These are phyloP conservation scores for Arenicola marina DNA, from an alignment of 2,888 invertebrate species.

Conservation along the genomic window DNA sequence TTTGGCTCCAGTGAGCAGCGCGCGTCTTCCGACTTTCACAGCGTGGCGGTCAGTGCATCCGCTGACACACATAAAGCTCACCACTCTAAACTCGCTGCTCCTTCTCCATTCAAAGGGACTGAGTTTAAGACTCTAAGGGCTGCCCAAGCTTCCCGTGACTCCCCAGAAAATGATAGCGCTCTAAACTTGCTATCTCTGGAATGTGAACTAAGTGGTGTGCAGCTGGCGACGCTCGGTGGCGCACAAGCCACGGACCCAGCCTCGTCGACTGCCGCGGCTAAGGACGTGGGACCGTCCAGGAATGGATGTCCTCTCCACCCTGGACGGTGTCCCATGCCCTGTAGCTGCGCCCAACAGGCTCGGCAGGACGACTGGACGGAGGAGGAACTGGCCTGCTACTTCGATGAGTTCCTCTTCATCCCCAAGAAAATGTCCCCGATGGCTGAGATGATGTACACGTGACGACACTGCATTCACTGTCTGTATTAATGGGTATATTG, in stretches of 20 bases:
- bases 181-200: too few relatives aligned
- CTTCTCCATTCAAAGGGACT: too few relatives aligned
- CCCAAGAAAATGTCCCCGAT: slow-evolving; percentile 97
- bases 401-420: slow-evolving; percentile 93
- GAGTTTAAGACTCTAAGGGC: too few relatives aligned
- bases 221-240: background rate
- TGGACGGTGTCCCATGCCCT: slow-evolving; percentile 7
- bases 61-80: too few relatives aligned
- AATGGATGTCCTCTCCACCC: slow-evolving; percentile 14
- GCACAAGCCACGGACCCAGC: background rate
- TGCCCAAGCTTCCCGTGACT: background rate
- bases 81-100: too few relatives aligned
- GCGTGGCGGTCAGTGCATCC: background rate
- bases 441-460: slow-evolving; percentile 98
- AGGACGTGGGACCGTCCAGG: too few relatives aligned
- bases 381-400: slow-evolving; percentile 92
- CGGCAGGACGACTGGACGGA: slow-evolving; percentile 82
- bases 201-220: too few relatives aligned
- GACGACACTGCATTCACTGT: too few relatives aligned
- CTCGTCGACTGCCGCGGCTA: background rate
- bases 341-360: slow-evolving; percentile 78
- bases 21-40: background rate
- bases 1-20: background rate
- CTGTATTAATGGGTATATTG: too few relatives aligned
- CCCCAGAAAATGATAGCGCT: background rate